Conservation (phyloP, 1,140 invertebrate genomes). For the Cherax destructor region DNA sequence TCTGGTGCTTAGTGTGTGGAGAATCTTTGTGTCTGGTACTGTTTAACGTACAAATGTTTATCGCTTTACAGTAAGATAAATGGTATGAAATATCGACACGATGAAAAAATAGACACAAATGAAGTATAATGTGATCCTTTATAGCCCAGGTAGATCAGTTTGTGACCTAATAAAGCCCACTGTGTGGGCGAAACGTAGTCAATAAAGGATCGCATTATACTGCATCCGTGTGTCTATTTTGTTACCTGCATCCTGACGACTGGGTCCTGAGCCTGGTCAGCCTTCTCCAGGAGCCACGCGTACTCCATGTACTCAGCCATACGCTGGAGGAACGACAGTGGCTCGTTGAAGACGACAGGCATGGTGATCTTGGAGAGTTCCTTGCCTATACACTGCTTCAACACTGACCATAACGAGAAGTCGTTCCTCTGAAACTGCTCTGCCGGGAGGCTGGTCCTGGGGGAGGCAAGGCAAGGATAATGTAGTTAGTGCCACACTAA, state of each 20-base stretch:
- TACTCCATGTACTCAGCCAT: conserved; percentile 98
- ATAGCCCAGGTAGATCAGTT: too few species aligned
- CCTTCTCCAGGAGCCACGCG: conserved; percentile 87
- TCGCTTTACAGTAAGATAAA: too few species aligned
- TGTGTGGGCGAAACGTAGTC: too few species aligned
- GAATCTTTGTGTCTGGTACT: too few species aligned
- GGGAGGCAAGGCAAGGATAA: conserved; percentile 70
- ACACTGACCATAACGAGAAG: conserved; percentile 94
- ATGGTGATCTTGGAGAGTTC: conserved; percentile 98
- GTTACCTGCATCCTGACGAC: conserved; percentile 85
- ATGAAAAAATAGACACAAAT: too few species aligned
- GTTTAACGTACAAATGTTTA: too few species aligned
- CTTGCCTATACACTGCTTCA: conserved; percentile 96
- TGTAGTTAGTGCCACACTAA: background rate
- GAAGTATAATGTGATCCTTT: too few species aligned
- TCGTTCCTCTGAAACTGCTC: conserved; percentile 91
- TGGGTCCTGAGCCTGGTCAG: conserved; percentile 87
- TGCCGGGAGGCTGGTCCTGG: conserved; percentile 87
- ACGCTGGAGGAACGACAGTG: conserved; percentile 94
- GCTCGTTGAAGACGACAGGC: conserved; percentile 98
- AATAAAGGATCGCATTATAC: too few species aligned
- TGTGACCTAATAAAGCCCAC: too few species aligned
- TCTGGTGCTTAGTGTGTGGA: too few species aligned
- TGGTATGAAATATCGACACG: too few species aligned
- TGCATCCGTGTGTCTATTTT: background rate